phyloP scores from a whole-genome alignment of 2,888 invertebrate species.

The Temnothorax ravouxi region DNA sequence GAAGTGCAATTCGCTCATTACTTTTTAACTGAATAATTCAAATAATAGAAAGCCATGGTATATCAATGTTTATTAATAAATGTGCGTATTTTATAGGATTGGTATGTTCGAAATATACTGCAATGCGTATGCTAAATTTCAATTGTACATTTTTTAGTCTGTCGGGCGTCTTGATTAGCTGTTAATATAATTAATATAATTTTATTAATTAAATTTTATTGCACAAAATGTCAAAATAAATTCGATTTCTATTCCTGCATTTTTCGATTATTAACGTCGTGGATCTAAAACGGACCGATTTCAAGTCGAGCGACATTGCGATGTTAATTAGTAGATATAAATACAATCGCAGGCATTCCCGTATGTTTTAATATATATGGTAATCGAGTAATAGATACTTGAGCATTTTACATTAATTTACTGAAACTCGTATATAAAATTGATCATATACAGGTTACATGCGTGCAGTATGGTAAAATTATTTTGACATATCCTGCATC shows the following conservation, averaged over 20 bases:
- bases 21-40: background rate
- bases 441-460: background rate
- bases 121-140: background rate
- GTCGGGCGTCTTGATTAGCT: background rate
- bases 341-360: background rate
- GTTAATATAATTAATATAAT: background rate
- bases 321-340: background rate
- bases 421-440: background rate
- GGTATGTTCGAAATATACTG: background rate
- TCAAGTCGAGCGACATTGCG: background rate
- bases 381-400: background rate
- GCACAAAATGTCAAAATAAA: background rate
- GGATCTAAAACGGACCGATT: background rate
- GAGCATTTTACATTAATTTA: background rate
- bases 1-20: background rate
- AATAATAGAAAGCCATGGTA: background rate
- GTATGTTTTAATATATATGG: background rate
- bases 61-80: background rate
- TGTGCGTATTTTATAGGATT: background rate
- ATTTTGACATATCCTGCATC: background rate
- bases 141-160: background rate
- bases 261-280: background rate
- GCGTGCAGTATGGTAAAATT: background rate
- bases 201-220: background rate
- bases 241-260: background rate